Percentiles rank a stretch among this genome's conserved stretches.
Evolutionary conservation across 2,888 invertebrate genomes (phyloP).

Genomic region (Dichetophora obliterata): DNA sequence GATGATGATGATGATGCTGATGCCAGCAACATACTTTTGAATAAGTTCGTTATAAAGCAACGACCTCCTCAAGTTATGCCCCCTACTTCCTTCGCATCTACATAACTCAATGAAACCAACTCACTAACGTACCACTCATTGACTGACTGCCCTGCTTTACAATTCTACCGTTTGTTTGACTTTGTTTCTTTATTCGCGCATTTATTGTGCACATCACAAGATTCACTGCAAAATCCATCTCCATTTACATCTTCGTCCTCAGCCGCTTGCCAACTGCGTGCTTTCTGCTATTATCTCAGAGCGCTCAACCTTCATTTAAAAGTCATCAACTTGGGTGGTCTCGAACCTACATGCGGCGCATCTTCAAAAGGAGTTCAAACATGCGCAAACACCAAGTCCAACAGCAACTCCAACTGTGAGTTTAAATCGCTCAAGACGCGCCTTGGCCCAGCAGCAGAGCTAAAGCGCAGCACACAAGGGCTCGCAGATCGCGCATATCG

Average conservation of each 20-base stretch:
- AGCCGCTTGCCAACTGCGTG: neutral
- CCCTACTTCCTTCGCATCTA: conserved; percentile 35
- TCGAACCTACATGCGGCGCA: conserved; percentile 66
- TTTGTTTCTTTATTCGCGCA: conserved; percentile 66
- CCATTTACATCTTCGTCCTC: conserved; percentile 10
- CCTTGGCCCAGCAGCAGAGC: neutral
- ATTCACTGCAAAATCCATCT: conserved; percentile 3
- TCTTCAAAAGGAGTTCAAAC: conserved; percentile 65
- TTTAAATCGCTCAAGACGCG: conserved; percentile 31
- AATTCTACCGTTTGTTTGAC: conserved; percentile 54
- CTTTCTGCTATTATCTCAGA: neutral
- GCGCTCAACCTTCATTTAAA: conserved; percentile 45
- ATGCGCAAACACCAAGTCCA: conserved; percentile 54
- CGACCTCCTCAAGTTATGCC: conserved; percentile 40
- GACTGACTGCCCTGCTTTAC: conserved; percentile 15
- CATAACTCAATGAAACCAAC: conserved; percentile 40
- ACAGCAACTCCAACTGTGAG: conserved; percentile 37
- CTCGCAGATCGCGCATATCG: neutral
- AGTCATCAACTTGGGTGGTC: conserved; percentile 65
- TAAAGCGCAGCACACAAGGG: neutral
- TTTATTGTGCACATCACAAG: conserved; percentile 55
- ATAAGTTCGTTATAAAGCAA: conserved; percentile 62
- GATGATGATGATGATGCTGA: neutral
- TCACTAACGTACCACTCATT: conserved; percentile 1
- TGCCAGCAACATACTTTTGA: conserved; percentile 31